Evolutionary conservation across 2,888 invertebrate species (phyloP).

Genomic region (Archips xylosteana): DNA sequence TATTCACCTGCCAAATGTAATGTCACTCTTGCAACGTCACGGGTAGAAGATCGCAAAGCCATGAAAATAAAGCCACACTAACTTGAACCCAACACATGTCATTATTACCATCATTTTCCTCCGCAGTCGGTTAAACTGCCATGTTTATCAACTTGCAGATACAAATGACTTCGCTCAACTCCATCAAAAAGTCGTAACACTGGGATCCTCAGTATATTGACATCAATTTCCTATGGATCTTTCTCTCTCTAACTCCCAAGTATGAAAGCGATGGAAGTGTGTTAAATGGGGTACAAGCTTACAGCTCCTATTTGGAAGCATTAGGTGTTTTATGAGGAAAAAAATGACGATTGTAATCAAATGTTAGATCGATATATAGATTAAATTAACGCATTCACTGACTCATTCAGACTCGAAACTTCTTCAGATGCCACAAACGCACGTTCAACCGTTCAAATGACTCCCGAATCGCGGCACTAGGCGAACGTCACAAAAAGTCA

Average conservation of each 20-base stretch:
- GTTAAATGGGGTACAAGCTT: constrained; percentile 10
- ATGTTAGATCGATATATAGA: no score
- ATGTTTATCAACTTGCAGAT: not conserved
- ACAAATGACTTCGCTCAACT: constrained; percentile 13
- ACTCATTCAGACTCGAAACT: no score
- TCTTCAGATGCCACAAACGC: no score
- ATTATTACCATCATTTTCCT: not conserved
- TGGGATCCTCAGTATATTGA: not conserved
- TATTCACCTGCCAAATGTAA: no score
- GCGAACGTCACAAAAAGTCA: no score
- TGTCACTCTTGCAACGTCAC: no score
- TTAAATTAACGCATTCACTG: no score
- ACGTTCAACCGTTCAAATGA: no score
- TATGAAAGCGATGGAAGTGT: not conserved
- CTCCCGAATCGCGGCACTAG: no score
- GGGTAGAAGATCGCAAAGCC: no score
- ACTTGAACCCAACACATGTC: not conserved
- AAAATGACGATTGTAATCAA: not conserved
- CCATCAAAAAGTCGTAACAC: constrained; percentile 15
- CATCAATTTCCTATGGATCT: not conserved
- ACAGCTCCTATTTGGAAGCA: constrained; percentile 3
- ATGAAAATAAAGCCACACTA: not conserved
- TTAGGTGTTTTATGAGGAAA: not conserved
- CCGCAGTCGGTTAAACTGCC: not conserved
- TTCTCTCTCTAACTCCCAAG: not conserved